Base-by-base conservation (phyloP, 1,140 invertebrate species). In the Polypedilum pembai region DNA sequence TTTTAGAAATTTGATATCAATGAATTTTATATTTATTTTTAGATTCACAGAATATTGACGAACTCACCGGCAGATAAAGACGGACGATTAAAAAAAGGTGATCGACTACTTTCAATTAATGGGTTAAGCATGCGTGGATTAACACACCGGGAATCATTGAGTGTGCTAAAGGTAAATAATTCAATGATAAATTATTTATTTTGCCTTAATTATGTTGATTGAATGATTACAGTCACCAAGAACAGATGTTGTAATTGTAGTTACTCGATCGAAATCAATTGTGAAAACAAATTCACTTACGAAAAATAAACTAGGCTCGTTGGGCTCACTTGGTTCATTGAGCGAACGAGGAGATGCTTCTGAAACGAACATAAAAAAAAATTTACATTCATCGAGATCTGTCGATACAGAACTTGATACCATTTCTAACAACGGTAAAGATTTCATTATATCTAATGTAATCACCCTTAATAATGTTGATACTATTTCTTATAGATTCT, bases 51-150 rank as follows among this genome's bases (percentile, higher is more conserved):
- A 82, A 92, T 95, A 72, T 84, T 95, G 76, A 86, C 87, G 73
- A 92, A 93, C 76, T 94, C 93, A 76, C 87, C 93, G 75, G 94
- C 94, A 8, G 91, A 93, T 78, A 88, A 89, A 78, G 93, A 95
- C 81, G 94, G 93, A 3, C 84, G 90, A 73, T 86, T 95, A n/a
- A 90, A 92, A 81, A 89, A 92, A 79, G 94, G 94, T 15, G 93
- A 95, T 79, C 88, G 93, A 78, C 90, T 97, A 10, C 83, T 94
- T 45, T 94, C 93, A 45, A 94, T 96, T 76, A 96, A 97, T 82
- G 92, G 92, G n/a, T 87, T 88, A 79, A 87, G 87, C 76, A 91
- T 94, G 82, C 86, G 89, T 75, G 92, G 91, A 73, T 82, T 95
- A 18, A 93, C 91, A 33, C 94, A 96, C 80, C 85, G 89, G 15